Evolutionary conservation across 2,797 vertebrate species (phyloP).

Genomic region (Danio tinwini): DNA sequence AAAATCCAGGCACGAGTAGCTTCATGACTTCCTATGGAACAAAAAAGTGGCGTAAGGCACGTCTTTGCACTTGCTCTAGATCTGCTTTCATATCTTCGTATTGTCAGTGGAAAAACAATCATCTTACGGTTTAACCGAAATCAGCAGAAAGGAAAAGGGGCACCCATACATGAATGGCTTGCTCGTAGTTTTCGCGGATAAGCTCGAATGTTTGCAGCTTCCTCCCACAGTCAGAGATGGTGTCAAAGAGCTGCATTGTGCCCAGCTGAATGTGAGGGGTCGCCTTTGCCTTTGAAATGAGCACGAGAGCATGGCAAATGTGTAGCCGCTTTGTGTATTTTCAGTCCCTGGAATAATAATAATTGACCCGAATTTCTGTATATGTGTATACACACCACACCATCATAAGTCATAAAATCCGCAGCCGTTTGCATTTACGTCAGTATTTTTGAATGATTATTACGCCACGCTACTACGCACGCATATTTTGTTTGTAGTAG

Average conservation of each 20-base stretch:
- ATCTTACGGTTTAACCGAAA: not conserved
- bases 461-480: not conserved
- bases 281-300: constrained; percentile 17
- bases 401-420: not conserved
- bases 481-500: not conserved
- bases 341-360: not conserved
- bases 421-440: not conserved
- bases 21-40: constrained; percentile 21
- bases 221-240: constrained; percentile 33
- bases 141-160: not conserved
- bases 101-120: no score
- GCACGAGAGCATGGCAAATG: not conserved
- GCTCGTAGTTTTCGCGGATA: constrained; percentile 28
- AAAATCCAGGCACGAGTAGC: not conserved
- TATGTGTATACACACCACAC: not conserved
- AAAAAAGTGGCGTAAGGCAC: constrained; percentile 17
- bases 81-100: not conserved
- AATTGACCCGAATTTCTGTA: not conserved
- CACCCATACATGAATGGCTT: not conserved
- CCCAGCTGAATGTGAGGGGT: constrained; percentile 54
- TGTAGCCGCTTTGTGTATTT: not conserved
- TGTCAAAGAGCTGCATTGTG: constrained; percentile 75
- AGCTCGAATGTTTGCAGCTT: constrained; percentile 45
- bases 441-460: not conserved
- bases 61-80: constrained; percentile 24